These are phyloP conservation scores for Hyphantria cunea DNA, from an alignment of 1,140 invertebrate genomes.

Conservation along the genomic window DNA sequence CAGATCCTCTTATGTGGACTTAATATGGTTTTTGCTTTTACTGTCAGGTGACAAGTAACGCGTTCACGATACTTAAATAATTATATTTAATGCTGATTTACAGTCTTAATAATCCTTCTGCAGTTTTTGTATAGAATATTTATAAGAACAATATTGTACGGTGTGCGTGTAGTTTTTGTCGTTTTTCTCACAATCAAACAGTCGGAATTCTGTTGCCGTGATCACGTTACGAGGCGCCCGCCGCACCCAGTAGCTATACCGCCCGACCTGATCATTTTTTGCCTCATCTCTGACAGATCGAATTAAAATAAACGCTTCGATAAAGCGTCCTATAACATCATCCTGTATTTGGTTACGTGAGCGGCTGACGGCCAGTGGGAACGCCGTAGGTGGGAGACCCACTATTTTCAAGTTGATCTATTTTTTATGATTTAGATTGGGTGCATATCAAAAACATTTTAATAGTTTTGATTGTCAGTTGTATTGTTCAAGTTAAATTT, in stretches of 20 bases:
- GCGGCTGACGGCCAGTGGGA: constrained; percentile 64
- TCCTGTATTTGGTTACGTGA: constrained; percentile 77
- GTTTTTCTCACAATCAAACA: constrained; percentile 37
- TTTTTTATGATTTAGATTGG: constrained; percentile 39
- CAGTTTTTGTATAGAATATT: too few relatives aligned
- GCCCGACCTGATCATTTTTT: constrained; percentile 65
- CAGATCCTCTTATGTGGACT: too few relatives aligned
- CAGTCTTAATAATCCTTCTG: too few relatives aligned
- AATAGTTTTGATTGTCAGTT: constrained; percentile 29
- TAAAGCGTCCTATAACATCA: constrained; percentile 74
- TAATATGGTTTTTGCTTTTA: too few relatives aligned
- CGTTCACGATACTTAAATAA: too few relatives aligned
- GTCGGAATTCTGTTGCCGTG: constrained; percentile 50
- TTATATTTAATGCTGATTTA: too few relatives aligned
- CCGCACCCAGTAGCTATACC: constrained; percentile 68
- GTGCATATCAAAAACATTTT: constrained; percentile 27
- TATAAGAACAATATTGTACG: neutral
- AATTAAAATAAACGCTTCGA: constrained; percentile 80
- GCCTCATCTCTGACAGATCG: constrained; percentile 76
- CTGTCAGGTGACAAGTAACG: too few relatives aligned
- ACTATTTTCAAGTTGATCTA: constrained; percentile 53
- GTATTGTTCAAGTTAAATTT: constrained; percentile 12
- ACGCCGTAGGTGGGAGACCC: constrained; percentile 67
- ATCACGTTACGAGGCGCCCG: constrained; percentile 66
- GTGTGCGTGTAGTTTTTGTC: constrained; percentile 3